Conservation (phyloP, 1,140 invertebrate species). For the Archegozetes longisetosus region DNA sequence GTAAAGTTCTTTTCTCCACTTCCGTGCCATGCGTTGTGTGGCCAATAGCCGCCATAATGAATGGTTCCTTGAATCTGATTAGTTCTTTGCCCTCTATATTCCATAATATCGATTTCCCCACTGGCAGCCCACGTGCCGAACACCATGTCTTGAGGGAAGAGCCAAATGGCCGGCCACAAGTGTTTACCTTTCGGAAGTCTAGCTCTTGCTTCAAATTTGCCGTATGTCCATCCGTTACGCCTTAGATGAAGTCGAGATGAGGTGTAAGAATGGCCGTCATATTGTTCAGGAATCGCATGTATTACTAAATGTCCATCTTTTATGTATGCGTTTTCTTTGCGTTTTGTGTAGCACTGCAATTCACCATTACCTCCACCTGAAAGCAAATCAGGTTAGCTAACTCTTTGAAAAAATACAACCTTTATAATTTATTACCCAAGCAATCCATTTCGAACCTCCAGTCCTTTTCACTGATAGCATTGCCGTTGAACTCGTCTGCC, state of each 20-base stretch:
- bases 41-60: constrained; percentile 4
- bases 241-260: not conserved
- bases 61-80: not conserved
- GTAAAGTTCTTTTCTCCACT: not conserved
- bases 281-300: not conserved
- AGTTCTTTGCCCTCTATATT: not conserved
- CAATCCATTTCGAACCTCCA: constrained; percentile 16
- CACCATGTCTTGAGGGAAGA: not conserved
- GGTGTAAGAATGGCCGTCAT: not conserved
- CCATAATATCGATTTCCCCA: constrained; percentile 13
- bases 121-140: constrained; percentile 3
- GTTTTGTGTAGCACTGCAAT: constrained; percentile 9
- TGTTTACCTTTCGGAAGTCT: constrained; percentile 1
- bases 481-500: constrained; percentile 17
- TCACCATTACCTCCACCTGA: constrained; percentile 9
- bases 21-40: not conserved
- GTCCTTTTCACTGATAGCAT: not conserved
- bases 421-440: not conserved
- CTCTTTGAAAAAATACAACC: not conserved
- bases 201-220: constrained; percentile 1
- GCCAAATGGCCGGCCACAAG: constrained; percentile 11
- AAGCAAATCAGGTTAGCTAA: not conserved
- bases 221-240: constrained; percentile 11
- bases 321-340: not conserved
- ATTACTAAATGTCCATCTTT: constrained; percentile 9